Base-by-base conservation (phyloP, 2,113 vertebrate genomes). In the Monopterus albus region DNA sequence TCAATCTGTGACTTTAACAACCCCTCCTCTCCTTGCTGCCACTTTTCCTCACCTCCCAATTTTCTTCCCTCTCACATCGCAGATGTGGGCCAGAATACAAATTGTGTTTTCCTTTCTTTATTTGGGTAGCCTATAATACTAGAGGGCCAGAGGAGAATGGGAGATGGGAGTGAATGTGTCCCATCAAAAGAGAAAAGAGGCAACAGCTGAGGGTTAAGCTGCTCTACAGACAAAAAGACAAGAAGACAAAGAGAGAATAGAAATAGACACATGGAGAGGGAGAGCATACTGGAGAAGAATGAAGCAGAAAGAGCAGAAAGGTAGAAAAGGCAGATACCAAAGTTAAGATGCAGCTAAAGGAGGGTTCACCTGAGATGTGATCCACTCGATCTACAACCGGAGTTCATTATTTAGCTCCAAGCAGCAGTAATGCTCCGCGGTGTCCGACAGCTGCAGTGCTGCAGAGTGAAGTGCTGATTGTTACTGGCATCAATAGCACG, bases 11-110 rank as follows among this genome's bases (percentile, higher is more conserved):
- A 75, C 84, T 88, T 83, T 73, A 83, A 80, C 80, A 82, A 25
- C 45, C 59, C 63, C 28, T 56, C 52, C 59, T 45, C 40, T 69
- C 53, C 56, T 10, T 1, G 1, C 38, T 39, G 21, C 50, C 51
- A 38, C 18, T 45, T 17, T 39, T 1, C 57, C 39, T 39, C 56
- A 17, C 15, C 36, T 14, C 43, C 9, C 43, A 7, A 56, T 39
- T 38, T 20, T 33, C 42, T 49, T 31, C 25, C 8, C 51, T 26
- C 65, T 51, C 60, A 31, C 69, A 77, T 75, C 76, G 55, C 45
- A 62, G 78, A 78, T 62, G 15, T 82, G 85, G 75, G 45, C 47
- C 52, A 5, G 88, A 90, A 90, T 90, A 88, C 85, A 88, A 90
- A 91, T 88, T 12, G 57, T 68, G 51, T 76, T 68, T 86, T 64